Conservation (phyloP, 2,888 invertebrate species). For the Leptopilina myrica region DNA sequence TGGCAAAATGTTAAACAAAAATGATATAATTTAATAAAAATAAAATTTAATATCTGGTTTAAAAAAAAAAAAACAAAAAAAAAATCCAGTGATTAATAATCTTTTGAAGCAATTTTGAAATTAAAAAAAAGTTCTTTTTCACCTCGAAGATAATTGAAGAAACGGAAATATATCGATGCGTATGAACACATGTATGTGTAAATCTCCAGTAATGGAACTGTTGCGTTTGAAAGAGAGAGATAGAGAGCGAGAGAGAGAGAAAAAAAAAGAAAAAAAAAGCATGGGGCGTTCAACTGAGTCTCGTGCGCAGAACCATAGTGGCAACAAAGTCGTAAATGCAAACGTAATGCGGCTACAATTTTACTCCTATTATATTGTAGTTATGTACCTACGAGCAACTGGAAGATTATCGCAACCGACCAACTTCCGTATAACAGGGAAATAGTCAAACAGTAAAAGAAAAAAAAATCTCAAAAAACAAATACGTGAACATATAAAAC, state of each 20-base stretch:
- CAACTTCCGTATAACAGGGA: neutral
- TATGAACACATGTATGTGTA: too few relatives aligned
- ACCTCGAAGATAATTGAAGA: too few relatives aligned
- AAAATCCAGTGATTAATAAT: too few relatives aligned
- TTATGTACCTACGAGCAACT: neutral
- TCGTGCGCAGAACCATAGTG: constrained; percentile 13
- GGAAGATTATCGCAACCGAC: constrained; percentile 11
- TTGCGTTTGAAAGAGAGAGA: neutral
- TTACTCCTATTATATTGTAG: constrained; percentile 19
- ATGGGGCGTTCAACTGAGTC: constrained; percentile 27
- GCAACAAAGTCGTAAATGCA: constrained; percentile 26
- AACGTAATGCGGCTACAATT: constrained; percentile 21
- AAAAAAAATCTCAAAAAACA: neutral
- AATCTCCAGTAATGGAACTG: constrained; percentile 15
- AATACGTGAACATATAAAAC: neutral
- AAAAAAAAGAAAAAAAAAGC: neutral
- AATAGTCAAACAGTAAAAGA: neutral
- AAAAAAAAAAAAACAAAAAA: too few relatives aligned
- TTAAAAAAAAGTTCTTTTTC: too few relatives aligned
- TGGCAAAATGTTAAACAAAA: too few relatives aligned
- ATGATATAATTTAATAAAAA: too few relatives aligned
- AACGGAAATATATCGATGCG: too few relatives aligned
- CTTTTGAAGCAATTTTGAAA: too few relatives aligned
- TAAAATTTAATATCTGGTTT: too few relatives aligned
- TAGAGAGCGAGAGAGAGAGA: too few relatives aligned